Conservation (phyloP, 2,888 invertebrate genomes). For the Phyllotreta striolata region DNA sequence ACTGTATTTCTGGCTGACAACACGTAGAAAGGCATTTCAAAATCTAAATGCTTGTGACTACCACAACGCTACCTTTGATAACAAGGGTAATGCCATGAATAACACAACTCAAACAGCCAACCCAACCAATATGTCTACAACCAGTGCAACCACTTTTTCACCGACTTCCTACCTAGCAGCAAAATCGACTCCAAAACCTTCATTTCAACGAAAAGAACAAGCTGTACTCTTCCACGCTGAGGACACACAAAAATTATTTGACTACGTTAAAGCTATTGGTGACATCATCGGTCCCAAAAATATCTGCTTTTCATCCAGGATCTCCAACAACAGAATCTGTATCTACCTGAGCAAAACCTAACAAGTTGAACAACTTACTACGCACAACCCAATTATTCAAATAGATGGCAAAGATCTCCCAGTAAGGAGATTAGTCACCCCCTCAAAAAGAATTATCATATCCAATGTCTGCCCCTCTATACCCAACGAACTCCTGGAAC, state of each 20-base stretch:
- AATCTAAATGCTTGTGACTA: no score
- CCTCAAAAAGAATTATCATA: background rate
- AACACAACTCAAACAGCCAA: no score
- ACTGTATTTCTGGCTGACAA: no score
- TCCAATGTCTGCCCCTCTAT: background rate
- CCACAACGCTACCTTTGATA: no score
- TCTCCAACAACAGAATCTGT: background rate
- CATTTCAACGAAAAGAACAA: background rate
- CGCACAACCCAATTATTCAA: background rate
- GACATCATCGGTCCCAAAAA: background rate
- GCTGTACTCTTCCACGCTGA: background rate
- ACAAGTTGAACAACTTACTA: background rate
- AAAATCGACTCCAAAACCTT: constrained; percentile 1
- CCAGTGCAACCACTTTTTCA: background rate
- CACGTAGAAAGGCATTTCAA: no score
- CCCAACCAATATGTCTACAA: background rate
- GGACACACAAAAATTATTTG: background rate
- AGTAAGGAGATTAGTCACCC: constrained; percentile 1
- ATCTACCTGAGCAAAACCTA: background rate
- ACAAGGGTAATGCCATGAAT: no score
- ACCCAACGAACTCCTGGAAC: background rate
- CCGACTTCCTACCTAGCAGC: background rate
- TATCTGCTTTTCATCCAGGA: background rate
- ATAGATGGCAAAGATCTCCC: background rate
- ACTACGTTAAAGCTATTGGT: background rate